phyloP scores from a whole-genome alignment of 2,888 invertebrate genomes.

The Dolomedes plantarius region DNA sequence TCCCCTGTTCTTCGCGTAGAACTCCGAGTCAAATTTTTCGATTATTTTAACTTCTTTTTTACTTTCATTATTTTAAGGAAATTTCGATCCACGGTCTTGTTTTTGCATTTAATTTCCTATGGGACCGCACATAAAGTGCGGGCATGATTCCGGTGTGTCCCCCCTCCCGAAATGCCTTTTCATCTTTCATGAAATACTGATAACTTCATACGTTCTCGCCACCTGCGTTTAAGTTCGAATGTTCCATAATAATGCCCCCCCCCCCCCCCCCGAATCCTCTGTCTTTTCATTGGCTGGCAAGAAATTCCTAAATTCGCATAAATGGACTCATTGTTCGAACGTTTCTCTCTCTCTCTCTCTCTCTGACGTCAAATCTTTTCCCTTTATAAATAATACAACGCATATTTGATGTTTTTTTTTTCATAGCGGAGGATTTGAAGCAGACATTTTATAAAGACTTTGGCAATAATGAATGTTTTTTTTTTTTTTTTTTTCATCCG shows the following conservation, averaged over 20 bases:
- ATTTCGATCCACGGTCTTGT: constrained; percentile 41
- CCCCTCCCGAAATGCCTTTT: constrained; percentile 35
- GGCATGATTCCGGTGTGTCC: constrained; percentile 24
- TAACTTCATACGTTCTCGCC: constrained; percentile 18
- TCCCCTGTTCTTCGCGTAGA: constrained; percentile 22
- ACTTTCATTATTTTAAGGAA: background rate
- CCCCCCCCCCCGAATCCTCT: background rate
- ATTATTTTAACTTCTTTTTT: constrained; percentile 52
- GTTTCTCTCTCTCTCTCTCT: background rate
- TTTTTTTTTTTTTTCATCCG: background rate
- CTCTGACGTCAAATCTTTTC: constrained; percentile 12
- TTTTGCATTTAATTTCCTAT: constrained; percentile 67
- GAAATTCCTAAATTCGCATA: constrained; percentile 14
- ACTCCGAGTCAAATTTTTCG: constrained; percentile 59
- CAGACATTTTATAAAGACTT: constrained; percentile 5
- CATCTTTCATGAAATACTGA: constrained; percentile 56
- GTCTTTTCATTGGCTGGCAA: constrained; percentile 9
- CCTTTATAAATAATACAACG: constrained; percentile 16
- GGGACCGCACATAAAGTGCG: constrained; percentile 64
- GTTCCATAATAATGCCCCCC: constrained; percentile 6
- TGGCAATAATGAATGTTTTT: background rate
- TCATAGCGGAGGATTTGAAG: background rate
- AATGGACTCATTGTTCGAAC: constrained; percentile 16
- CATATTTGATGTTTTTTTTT: background rate
- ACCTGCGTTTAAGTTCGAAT: constrained; percentile 14